Evolutionary conservation across 1,140 invertebrate species (phyloP).

Genomic region (Drosophila aff.): DNA sequence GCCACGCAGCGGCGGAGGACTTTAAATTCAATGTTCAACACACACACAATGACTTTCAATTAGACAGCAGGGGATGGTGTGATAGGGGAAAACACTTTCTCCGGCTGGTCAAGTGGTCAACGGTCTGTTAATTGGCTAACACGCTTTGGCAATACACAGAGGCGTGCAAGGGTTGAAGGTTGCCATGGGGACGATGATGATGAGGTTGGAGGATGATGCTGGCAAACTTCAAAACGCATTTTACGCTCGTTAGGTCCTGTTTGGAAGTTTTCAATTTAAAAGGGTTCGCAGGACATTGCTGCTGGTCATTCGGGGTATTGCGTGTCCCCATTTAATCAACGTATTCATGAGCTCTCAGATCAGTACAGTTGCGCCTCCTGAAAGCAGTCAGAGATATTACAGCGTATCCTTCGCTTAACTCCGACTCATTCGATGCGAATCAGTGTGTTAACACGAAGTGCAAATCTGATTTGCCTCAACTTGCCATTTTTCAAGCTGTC

Average conservation of each 20-base stretch:
- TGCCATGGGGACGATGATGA: slow-evolving; percentile 33
- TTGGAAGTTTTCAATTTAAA: slow-evolving; percentile 40
- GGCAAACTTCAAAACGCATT: slow-evolving; percentile 75
- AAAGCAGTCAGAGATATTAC: not conserved
- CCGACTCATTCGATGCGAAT: slow-evolving; percentile 48
- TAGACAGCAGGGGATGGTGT: slow-evolving; percentile 38
- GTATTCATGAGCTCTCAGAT: slow-evolving; percentile 33
- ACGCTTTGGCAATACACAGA: slow-evolving; percentile 5
- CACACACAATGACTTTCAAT: slow-evolving; percentile 77
- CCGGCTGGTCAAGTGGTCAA: slow-evolving; percentile 62
- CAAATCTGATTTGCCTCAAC: slow-evolving; percentile 54
- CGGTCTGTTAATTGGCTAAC: slow-evolving; percentile 71
- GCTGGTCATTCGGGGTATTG: slow-evolving; percentile 61
- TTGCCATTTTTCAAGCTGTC: slow-evolving; percentile 77
- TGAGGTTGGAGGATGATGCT: slow-evolving; percentile 55
- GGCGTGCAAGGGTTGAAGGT: slow-evolving; percentile 48
- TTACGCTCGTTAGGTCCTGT: slow-evolving; percentile 72
- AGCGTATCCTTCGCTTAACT: slow-evolving; percentile 4
- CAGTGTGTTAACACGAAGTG: slow-evolving; percentile 45
- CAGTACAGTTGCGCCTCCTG: slow-evolving; percentile 15
- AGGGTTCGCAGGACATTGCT: slow-evolving; percentile 32
- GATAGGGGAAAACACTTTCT: slow-evolving; percentile 26
- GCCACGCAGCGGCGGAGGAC: slow-evolving; percentile 14
- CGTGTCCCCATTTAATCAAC: slow-evolving; percentile 33
- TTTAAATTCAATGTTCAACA: slow-evolving; percentile 43